A percentile compares a stretch with the other conserved stretches of the same genome.
Evolutionary conservation across 2,888 invertebrate species (phyloP).

Genomic region (Synergus gifuensis): DNA sequence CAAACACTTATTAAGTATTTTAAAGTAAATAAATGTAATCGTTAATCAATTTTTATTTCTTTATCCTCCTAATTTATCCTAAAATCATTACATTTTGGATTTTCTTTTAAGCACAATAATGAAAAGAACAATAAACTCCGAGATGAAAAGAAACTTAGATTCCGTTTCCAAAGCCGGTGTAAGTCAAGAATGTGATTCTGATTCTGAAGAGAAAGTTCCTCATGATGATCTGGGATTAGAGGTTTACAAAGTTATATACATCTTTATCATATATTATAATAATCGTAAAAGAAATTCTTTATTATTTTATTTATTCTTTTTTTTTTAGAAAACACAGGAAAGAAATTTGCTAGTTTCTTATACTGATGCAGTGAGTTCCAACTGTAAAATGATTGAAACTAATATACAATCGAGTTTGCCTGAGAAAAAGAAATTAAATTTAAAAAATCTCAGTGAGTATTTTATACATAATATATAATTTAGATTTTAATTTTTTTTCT

Average conservation of each 20-base stretch:
- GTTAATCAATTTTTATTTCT: background rate
- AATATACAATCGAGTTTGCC: background rate
- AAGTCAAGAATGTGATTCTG: background rate
- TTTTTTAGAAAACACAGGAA: background rate
- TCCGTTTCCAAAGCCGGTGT: background rate
- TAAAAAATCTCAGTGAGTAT: background rate
- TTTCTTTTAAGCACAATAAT: background rate
- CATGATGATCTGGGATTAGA: background rate
- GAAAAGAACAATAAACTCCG: background rate
- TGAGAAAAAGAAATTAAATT: background rate
- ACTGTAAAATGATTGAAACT: background rate
- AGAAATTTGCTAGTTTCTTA: background rate
- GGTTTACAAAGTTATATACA: background rate
- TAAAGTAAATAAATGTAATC: background rate
- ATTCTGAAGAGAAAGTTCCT: background rate
- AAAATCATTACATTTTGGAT: background rate
- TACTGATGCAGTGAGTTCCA: background rate
- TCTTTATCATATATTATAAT: background rate
- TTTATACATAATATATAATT: background rate
- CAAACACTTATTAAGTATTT: background rate
- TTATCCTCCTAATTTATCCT: background rate
- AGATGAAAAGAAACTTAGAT: background rate
- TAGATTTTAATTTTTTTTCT: too few species aligned
- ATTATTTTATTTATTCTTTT: background rate
- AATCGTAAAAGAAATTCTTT: background rate